These are phyloP conservation scores for Orthonevra nobilis DNA, from an alignment of 2,888 invertebrate species.

Conservation along the genomic window DNA sequence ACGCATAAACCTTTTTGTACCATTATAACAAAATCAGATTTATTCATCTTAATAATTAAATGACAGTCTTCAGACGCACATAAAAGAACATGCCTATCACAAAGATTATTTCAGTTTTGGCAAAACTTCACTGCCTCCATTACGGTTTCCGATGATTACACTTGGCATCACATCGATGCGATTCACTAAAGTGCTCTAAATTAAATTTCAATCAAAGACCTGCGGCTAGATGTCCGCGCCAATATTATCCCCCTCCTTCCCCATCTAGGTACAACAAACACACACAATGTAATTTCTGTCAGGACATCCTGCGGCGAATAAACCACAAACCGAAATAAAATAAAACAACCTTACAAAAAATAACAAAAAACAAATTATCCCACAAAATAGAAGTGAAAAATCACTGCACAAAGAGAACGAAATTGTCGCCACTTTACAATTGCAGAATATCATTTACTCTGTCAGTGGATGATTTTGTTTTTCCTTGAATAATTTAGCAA, in stretches of 20 bases:
- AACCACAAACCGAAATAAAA: slow-evolving; percentile 33
- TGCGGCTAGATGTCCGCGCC: slow-evolving; percentile 18
- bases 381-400: slow-evolving; percentile 55
- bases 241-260: no score
- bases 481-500: slow-evolving; percentile 67
- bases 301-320: slow-evolving; percentile 22
- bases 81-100: no score
- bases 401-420: slow-evolving; percentile 47
- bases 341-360: slow-evolving; percentile 47
- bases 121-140: no score
- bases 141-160: background rate
- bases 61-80: no score
- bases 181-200: background rate
- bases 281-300: slow-evolving; percentile 9
- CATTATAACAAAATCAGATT: no score
- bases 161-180: background rate
- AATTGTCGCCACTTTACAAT: slow-evolving; percentile 25
- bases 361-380: slow-evolving; percentile 57
- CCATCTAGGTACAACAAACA: slow-evolving; percentile 16
- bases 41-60: no score
- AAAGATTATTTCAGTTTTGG: no score
- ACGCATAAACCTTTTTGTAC: no score
- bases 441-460: slow-evolving; percentile 60
- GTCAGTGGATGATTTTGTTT: slow-evolving; percentile 44
- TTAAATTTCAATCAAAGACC: slow-evolving; percentile 17